Base-by-base conservation (phyloP, 2,888 invertebrate genomes). In the Agrenia bidenticulata region DNA sequence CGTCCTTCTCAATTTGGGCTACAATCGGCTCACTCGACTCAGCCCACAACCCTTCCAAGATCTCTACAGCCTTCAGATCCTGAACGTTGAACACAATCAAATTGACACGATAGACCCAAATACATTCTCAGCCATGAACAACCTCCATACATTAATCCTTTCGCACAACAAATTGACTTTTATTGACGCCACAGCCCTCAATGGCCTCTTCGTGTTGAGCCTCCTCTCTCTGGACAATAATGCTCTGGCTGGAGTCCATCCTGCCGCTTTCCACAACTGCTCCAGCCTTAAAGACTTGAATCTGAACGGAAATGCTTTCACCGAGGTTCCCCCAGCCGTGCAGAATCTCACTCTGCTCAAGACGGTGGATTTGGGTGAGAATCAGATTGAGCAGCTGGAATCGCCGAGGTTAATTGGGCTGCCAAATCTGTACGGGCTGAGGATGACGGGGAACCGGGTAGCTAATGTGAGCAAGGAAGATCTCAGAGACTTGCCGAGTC, bases 331-430 rank as follows among this genome's bases (percentile, higher is more conserved):
- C 51, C 80, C 87, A 77, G 93, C 93, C 24, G 81, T 94, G 67
- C 86, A 88, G 79, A 89, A 92, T 81, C 89, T 94, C 89, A 86
- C 90, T 73, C 84, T 92, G 77, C 82, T 96, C 77, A 86, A 89
- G 79, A 92, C 91, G 56, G 87, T 97, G 69, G 93, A 94, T 82
- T 84, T 97, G 75, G 94, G 93, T 64, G 93, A 94, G 81, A 97
- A 97, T 83, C 85, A 87, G 79, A 89, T 98, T 79, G 85, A 86
- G 63, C 85, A 86, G 64, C 81, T 97, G 66, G 90, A 90, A 75
- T 88, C 90, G 75, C 87, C 89, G 11, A 89, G 90, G 57, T 75
- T 83, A 61, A 74, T 77, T 54, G 78, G 79, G 39, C 85, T 96
- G 83, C 87, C 86, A 73, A 91, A 90, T 79, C 85, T 97, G 64